Base-by-base conservation (phyloP, 2,113 vertebrate genomes). In the Hydrolagus affinis region DNA sequence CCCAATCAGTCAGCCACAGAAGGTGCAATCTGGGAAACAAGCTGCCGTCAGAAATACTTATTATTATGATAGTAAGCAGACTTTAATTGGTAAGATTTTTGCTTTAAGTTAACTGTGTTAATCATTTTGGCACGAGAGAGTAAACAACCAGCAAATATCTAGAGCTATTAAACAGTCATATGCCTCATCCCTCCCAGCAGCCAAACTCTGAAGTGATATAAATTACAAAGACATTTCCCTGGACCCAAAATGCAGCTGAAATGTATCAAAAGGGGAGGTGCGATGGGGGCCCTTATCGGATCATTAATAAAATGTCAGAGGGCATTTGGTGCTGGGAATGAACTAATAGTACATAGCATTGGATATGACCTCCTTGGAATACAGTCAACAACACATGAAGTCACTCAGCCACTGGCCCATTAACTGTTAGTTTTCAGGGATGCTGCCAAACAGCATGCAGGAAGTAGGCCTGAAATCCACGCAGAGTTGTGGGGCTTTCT, bases 321-420 rank as follows among this genome's bases (percentile, higher is more conserved):
- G 78, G 60, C 25, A 68, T 19, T 83, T 66, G 62, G 62, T 11
- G 17, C 28, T 83, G 62, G 78, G 21, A 83, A 66, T 60, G 8
- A 83, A 68, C 12, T 30, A 83, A 17, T 8, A 66, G 25, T 32
- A 68, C 28, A 64, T 80, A 19, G 28, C 10, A 30, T 32, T 75
- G 17, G 9, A 56, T 32, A 32, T 32, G 78, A 66, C 78, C 78
- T 83, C 32, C 78, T 25, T 25, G 32, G 62, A 68, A 23, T 28
- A 83, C 19, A 83, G 25, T 83, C 60, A 68, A 83, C 78, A 83
- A 32, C 78, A 68, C 62, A 66, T 21, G 78, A 83, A 64, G 60
- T 17, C 77, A 83, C 62, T 83, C 78, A 66, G 25, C 25, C 10
- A 32, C 21, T 66, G 60, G 10, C 19, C n/a, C 62, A 66, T 83